Base-by-base conservation (phyloP, 2,113 vertebrate species). In the Craseonycteris thonglongyai region DNA sequence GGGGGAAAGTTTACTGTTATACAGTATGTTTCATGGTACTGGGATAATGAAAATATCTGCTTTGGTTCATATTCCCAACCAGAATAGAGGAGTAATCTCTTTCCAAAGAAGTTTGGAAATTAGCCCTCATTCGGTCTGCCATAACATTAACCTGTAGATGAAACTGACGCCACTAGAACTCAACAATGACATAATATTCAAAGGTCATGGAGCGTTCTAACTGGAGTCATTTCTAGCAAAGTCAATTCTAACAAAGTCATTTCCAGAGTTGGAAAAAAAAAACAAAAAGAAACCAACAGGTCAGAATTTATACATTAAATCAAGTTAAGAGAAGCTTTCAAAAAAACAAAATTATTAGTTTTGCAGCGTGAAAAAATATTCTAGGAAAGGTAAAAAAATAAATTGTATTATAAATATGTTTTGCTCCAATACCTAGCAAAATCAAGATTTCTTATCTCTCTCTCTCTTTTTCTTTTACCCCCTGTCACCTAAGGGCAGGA, bases 331-430 rank as follows among this genome's bases (percentile, higher is more conserved):
- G 7, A 66, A 95, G 45, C 33, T 95, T 93, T 92, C 30, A 69
- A 95, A 85, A 42, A 92, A 71, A n/a, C n/a, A n/a, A 51, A 95
- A 91, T 88, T 86, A 68, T 61, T 94, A 91, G 93, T 82, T 82
- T 58, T 74, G 11, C 56, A 91, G 30, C 80, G 89, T 94, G 63
- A 83, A 33, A 80, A 47, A 95, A 87, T n/a, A 66, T 93, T 94
- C 63, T 93, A 59, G 35, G 68, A 90, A 93, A 93, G 45, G 68
- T 87, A 7, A 38, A 91, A 84, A 65, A 79, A 93, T 78, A 71
- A 90, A 90, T 92, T 90, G n/a, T 38, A n/a, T 72, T 54, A 79
- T 87, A 94, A 88, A 71, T 96, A 95, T 83, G 66, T 85, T 80
- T 93, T 92, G 33, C 28, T 94, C 24, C 24, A 30, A 13, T 78